These are phyloP conservation scores for Opisthograptis luteolata DNA, from an alignment of 2,888 invertebrate species.

Conservation along the genomic window DNA sequence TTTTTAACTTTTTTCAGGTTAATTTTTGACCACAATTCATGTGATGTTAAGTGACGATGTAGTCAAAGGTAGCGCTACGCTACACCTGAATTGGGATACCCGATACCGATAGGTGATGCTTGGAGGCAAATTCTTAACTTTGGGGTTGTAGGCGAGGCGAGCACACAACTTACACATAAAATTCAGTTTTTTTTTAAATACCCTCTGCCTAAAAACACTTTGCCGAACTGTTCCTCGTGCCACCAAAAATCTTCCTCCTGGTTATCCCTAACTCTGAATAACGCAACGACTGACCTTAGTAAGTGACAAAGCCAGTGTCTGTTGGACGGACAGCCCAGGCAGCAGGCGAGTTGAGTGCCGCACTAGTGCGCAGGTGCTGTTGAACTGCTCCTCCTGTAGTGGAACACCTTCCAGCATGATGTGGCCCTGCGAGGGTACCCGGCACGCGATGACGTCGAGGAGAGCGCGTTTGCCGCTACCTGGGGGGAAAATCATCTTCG, in stretches of 20 bases:
- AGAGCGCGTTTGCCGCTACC: slow-evolving; percentile 98
- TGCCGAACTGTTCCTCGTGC: no score
- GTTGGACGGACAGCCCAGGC: slow-evolving; percentile 94
- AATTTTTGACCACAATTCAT: no score
- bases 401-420: slow-evolving; percentile 95
- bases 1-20: no score
- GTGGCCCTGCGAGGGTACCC: slow-evolving; percentile 93
- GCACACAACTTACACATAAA: no score
- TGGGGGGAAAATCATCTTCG: slow-evolving; percentile 49
- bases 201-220: no score
- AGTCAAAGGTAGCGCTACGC: no score
- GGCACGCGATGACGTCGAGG: slow-evolving; percentile 94
- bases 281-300: slow-evolving; percentile 84
- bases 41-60: no score
- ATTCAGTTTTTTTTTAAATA: no score
- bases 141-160: no score
- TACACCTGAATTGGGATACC: no score
- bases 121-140: no score
- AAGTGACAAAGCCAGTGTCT: slow-evolving; percentile 92
- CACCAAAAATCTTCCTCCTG: neutral
- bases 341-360: slow-evolving; percentile 93
- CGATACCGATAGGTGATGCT: no score
- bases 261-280: neutral
- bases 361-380: slow-evolving; percentile 94
- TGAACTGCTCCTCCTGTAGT: slow-evolving; percentile 91